Conservation (phyloP, 2,113 vertebrate genomes). For the Lynx canadensis region DNA sequence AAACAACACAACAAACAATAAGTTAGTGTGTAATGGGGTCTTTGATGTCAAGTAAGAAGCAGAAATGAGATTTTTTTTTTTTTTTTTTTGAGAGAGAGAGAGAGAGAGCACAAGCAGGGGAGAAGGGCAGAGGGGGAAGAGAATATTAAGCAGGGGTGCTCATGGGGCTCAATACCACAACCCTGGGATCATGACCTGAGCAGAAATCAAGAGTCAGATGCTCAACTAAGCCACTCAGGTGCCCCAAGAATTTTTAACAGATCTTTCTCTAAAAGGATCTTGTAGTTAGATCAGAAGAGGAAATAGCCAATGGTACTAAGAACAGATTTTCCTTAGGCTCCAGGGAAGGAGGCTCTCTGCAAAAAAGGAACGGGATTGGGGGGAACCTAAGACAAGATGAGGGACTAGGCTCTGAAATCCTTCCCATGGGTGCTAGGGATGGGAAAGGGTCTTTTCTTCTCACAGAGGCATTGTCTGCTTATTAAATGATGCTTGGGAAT, state of each 20-base stretch:
- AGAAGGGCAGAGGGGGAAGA: no score
- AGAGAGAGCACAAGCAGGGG: no score
- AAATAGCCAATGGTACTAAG: background rate
- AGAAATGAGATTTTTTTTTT: no score
- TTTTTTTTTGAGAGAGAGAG: no score
- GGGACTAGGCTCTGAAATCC: background rate
- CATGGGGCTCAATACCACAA: no score
- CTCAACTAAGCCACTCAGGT: no score
- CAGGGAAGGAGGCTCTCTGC: background rate
- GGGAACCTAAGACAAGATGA: background rate
- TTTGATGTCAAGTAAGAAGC: constrained; percentile 3
- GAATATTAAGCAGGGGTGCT: no score
- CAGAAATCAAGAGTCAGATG: no score
- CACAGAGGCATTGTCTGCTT: background rate
- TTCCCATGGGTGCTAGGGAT: background rate
- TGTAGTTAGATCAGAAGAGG: background rate
- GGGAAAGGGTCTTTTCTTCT: background rate
- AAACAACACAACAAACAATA: background rate
- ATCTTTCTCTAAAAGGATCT: background rate
- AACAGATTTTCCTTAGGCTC: background rate
- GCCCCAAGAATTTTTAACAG: background rate
- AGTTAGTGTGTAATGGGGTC: background rate
- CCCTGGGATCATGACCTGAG: no score
- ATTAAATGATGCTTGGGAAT: background rate
- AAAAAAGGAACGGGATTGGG: background rate